A percentile compares a stretch with the other conserved stretches of the same genome.
phyloP scores from a whole-genome alignment of 2,113 vertebrate genomes.

The Alaudala cheleensis region DNA sequence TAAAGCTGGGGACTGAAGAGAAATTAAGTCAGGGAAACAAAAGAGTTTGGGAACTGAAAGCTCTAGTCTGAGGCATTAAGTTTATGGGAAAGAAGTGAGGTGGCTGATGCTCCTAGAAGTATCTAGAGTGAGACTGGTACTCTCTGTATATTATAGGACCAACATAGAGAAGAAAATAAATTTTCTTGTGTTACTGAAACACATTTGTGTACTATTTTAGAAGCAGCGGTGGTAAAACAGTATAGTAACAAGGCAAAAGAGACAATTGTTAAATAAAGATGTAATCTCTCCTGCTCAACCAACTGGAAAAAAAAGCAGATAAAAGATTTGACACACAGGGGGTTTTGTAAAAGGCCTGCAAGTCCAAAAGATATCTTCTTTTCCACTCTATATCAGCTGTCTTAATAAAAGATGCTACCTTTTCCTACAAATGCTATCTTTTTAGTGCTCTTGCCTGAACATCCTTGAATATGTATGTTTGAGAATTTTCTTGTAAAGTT shows the following conservation, averaged over 20 bases:
- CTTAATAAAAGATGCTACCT: neutral
- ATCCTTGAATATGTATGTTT: neutral
- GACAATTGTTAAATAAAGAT: neutral
- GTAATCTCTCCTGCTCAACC: neutral
- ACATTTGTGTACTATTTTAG: neutral
- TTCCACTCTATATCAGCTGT: neutral
- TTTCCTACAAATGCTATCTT: neutral
- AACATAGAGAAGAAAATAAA: accelerated
- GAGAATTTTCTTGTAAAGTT: neutral
- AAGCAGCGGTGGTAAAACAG: neutral
- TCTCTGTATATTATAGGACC: neutral
- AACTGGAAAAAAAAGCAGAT: neutral
- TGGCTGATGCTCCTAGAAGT: neutral
- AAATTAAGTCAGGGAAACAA: neutral
- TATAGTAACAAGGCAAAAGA: neutral
- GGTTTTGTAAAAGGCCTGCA: neutral
- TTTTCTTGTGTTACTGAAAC: neutral
- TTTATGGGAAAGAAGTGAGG: neutral
- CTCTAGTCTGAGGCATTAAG: neutral
- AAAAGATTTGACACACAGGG: neutral
- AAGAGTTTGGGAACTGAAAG: neutral
- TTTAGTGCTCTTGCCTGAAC: neutral
- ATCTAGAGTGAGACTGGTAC: accelerated
- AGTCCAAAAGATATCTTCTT: neutral
- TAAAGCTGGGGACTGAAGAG: neutral